A percentile compares a stretch with the other conserved stretches of the same genome.
These are phyloP conservation scores for Tridacna crocea DNA, from an alignment of 2,888 invertebrate species.

Conservation along the genomic window DNA sequence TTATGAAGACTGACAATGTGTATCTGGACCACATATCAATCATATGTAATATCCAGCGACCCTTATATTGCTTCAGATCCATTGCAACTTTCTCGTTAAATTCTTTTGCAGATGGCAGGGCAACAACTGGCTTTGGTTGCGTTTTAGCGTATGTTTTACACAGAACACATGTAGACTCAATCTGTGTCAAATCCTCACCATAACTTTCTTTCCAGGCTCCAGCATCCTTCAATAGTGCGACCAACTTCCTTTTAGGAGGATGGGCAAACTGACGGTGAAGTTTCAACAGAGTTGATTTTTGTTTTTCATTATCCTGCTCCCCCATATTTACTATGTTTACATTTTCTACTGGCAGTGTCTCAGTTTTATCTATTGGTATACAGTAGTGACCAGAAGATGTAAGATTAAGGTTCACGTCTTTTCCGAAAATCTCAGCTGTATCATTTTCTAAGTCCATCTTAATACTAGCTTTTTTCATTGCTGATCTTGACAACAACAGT, in stretches of 20 bases:
- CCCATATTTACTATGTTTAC: too few relatives aligned
- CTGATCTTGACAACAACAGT: too few relatives aligned
- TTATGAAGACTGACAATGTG: slow-evolving; percentile 44
- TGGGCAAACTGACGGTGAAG: too few relatives aligned
- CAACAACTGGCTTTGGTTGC: slow-evolving; percentile 46
- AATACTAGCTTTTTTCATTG: too few relatives aligned
- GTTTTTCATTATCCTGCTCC: too few relatives aligned
- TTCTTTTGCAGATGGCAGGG: slow-evolving; percentile 35
- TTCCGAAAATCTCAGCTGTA: too few relatives aligned
- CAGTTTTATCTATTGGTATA: too few relatives aligned
- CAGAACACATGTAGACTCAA: slow-evolving; percentile 36
- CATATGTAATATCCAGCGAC: slow-evolving; percentile 50
- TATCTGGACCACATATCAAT: slow-evolving; percentile 55
- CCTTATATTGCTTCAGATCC: slow-evolving; percentile 54
- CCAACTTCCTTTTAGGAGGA: slow-evolving; percentile 16
- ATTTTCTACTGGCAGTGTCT: too few relatives aligned
- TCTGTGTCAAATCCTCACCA: slow-evolving; percentile 14
- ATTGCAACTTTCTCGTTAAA: slow-evolving; percentile 60
- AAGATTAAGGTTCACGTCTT: too few relatives aligned
- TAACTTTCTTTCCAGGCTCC: slow-evolving; percentile 37
- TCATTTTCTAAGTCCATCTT: too few relatives aligned
- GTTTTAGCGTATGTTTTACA: slow-evolving; percentile 51
- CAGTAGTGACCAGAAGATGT: too few relatives aligned
- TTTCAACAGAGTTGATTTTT: too few relatives aligned
- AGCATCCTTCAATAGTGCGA: slow-evolving; percentile 42